Evolutionary conservation across 1,140 invertebrate species (phyloP), one percentile per base, ranked within the genome.

Genomic region (Notospermus geniculatus): DNA sequence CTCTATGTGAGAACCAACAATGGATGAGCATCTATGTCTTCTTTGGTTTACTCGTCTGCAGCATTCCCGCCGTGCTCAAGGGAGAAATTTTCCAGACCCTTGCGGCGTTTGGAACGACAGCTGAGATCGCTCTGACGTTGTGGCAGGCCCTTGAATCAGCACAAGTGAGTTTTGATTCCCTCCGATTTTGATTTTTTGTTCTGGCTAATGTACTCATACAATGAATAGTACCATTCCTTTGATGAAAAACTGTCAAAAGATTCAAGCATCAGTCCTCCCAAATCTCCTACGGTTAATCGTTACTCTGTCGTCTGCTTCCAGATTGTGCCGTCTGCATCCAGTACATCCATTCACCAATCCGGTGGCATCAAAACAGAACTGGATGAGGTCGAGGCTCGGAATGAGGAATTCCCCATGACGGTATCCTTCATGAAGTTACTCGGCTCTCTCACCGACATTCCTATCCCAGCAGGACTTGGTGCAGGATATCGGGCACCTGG

Each of bases 141-240:
- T 97, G 94, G 93, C 89, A 91, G 63, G 88, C 87, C 59, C 80
- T 97, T 39, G 93, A 96, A 82, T 86, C 87, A 5, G 90, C 92
- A 0, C 92, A 93, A 76, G 89, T 97, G 45, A 27, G 25, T 54
- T 27, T 7, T 36, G 32, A 36, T 7, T 4, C 5, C 32, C 15
- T 36, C 15, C 32, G n/a, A n/a, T n/a, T n/a, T n/a, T n/a, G n/a
- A n/a, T n/a, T n/a, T 36, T 36, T 36, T 15, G 32, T 15, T 7
- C 32, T 36, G 32, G 32, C 5, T 36, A 36, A 15, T 36, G n/a
- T n/a, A n/a, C n/a, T n/a, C n/a, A n/a, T n/a, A n/a, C n/a, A n/a
- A n/a, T n/a, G n/a, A n/a, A n/a, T n/a, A n/a, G n/a, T n/a, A n/a
- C n/a, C n/a, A n/a, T n/a, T n/a, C n/a, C n/a, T n/a, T n/a, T n/a